Evolutionary conservation across 2,113 vertebrate species (phyloP), one percentile per base, ranked within the genome.

Genomic region (Etheostoma spectabile): DNA sequence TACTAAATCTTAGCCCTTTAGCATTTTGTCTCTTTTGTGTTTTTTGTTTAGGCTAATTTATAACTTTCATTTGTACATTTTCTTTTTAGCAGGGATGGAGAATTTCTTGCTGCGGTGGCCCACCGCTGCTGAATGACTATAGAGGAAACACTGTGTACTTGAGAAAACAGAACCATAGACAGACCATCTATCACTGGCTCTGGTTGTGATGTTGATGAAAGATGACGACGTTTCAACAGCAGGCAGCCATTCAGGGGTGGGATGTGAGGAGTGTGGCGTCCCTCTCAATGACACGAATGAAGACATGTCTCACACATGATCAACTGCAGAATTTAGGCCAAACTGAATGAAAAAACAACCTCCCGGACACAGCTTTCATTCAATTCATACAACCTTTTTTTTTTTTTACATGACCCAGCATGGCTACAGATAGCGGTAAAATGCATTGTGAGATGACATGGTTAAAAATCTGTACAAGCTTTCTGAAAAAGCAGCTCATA

Each of bases 91-190:
- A 6, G 30, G 35, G 67, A 22, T 21, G 52, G 71, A 74, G 22
- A 80, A 78, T 80, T 76, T 79, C 56, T 78, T 33, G 75, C 24
- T 52, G 88, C 46, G 69, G 74, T 3, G 79, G 90, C 91, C 92
- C 92, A 91, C 91, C 91, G 76, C 91, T 92, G 89, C 88, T 80
- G 77, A 84, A 56, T 33, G 82, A 92, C 85, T 92, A 92, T 89
- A 91, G 91, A 90, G 92, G 91, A 93, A 93, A 94, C 90, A 93
- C 93, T 90, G 89, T 76, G 83, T 30, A 76, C 42, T 74, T 13
- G 38, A 63, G 83, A 85, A 84, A 89, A 77, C 84, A 90, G 88
- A 89, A 83, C 88, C 91, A 86, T 42, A 86, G 84, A 93, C 78
- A 91, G 88, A 89, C 30, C 74, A 74, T 66, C 88, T 87, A 88